phyloP scores from a whole-genome alignment of 2,113 vertebrate species.

The Bolborhynchus lineola region DNA sequence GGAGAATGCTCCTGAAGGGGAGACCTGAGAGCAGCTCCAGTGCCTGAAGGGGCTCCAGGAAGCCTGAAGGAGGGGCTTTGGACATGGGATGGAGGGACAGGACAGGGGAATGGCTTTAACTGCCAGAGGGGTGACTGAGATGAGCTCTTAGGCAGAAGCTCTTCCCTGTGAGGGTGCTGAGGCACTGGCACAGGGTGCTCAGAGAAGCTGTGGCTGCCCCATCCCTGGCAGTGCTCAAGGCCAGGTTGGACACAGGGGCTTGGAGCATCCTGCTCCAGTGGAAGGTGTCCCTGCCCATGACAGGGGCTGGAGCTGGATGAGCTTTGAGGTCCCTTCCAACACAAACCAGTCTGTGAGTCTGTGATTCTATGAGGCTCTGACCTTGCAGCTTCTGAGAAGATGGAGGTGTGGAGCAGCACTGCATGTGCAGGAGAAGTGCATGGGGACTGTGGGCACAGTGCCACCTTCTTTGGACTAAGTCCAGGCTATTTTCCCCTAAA shows the following conservation, averaged over 20 bases:
- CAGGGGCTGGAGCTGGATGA: neutral
- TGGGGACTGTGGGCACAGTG: fast-evolving
- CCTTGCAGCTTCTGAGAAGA: neutral
- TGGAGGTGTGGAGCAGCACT: neutral
- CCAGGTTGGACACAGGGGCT: too few species aligned
- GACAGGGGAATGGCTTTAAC: too few species aligned
- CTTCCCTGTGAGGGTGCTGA: too few species aligned
- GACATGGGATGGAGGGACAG: too few species aligned
- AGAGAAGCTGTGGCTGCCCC: too few species aligned
- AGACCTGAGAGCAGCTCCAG: too few species aligned
- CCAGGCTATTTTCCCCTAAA: neutral
- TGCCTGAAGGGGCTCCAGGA: too few species aligned
- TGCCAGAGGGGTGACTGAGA: too few species aligned
- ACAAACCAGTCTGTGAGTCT: fast-evolving
- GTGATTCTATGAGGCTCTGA: neutral
- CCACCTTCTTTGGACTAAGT: fast-evolving
- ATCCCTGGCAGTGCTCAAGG: too few species aligned
- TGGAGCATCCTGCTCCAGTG: neutral
- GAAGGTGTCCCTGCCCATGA: neutral
- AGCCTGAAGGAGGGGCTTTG: too few species aligned
- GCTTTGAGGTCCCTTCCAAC: neutral
- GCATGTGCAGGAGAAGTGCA: neutral
- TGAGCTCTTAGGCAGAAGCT: too few species aligned
- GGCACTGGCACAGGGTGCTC: too few species aligned
- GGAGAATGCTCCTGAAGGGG: neutral